Conservation (phyloP, 2,888 invertebrate species). For the Phlogophora meticulosa region DNA sequence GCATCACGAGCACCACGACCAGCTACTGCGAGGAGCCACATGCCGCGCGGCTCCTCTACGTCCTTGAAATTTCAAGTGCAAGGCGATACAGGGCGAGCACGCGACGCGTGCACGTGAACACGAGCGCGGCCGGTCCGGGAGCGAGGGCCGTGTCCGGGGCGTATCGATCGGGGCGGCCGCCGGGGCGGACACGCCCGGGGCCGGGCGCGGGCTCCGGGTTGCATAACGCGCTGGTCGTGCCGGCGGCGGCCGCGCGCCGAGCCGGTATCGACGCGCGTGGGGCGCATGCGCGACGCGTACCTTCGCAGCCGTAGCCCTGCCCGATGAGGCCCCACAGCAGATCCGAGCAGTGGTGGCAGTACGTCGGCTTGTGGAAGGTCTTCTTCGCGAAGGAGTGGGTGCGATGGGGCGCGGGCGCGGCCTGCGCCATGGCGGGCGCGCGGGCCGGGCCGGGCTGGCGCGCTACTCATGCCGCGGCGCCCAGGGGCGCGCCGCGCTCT, state of each 20-base stretch:
- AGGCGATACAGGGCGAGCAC: conserved; percentile 65
- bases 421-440: conserved; percentile 91
- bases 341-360: conserved; percentile 99
- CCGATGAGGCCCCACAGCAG: conserved; percentile 99
- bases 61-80: conserved; percentile 78
- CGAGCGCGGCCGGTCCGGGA: conserved; percentile 46
- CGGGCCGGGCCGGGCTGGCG: conserved; percentile 90
- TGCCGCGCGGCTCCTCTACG: conserved; percentile 42
- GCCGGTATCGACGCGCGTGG: conserved; percentile 85
- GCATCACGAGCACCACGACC: conserved; percentile 44
- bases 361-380: conserved; percentile 99
- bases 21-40: conserved; percentile 46
- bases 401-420: conserved; percentile 92
- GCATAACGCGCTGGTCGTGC: conserved; percentile 87
- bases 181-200: conserved; percentile 86
- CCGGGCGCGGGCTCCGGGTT: conserved; percentile 80
- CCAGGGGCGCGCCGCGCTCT: conserved; percentile 91
- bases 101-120: conserved; percentile 63
- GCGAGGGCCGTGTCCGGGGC: conserved; percentile 54
- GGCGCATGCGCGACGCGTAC: conserved; percentile 93
- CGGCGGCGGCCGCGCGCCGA: conserved; percentile 77
- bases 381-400: conserved; percentile 99
- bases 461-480: conserved; percentile 91
- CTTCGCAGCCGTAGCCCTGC: conserved; percentile 99
- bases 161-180: conserved; percentile 60